These are phyloP conservation scores for Drosophila affinis DNA, from an alignment of 2,888 invertebrate species.

Conservation along the genomic window DNA sequence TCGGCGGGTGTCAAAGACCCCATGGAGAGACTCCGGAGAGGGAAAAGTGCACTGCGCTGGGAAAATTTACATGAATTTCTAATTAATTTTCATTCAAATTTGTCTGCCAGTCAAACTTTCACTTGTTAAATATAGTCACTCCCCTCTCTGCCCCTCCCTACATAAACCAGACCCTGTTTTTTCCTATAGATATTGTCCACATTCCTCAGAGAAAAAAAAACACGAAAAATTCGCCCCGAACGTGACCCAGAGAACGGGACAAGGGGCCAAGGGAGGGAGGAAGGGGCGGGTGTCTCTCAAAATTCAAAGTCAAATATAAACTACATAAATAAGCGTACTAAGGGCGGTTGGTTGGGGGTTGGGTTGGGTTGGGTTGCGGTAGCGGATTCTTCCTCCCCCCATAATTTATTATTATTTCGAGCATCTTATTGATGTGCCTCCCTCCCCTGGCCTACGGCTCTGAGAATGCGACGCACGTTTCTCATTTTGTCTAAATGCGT, in stretches of 20 bases:
- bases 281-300: too few species aligned
- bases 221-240: constrained; percentile 34
- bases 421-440: constrained; percentile 71
- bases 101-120: constrained; percentile 57
- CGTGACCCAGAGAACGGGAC: constrained; percentile 60
- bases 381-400: too few species aligned
- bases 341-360: neutral
- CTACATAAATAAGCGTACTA: constrained; percentile 67
- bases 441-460: constrained; percentile 20
- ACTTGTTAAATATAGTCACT: constrained; percentile 35
- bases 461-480: constrained; percentile 71
- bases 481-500: constrained; percentile 71
- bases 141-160: neutral
- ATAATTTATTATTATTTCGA: constrained; percentile 46
- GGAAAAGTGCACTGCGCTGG: constrained; percentile 10
- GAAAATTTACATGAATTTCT: constrained; percentile 53
- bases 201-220: constrained; percentile 39
- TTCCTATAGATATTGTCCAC: constrained; percentile 29
- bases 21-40: neutral
- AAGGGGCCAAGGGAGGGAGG: constrained; percentile 17
- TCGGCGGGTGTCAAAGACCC: constrained; percentile 42
- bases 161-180: neutral
- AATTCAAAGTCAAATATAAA: constrained; percentile 66
- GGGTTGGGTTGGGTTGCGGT: too few species aligned
- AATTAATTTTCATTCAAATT: constrained; percentile 42